phyloP scores from a whole-genome alignment of 2,888 invertebrate species.

The Tiliacea citrago region DNA sequence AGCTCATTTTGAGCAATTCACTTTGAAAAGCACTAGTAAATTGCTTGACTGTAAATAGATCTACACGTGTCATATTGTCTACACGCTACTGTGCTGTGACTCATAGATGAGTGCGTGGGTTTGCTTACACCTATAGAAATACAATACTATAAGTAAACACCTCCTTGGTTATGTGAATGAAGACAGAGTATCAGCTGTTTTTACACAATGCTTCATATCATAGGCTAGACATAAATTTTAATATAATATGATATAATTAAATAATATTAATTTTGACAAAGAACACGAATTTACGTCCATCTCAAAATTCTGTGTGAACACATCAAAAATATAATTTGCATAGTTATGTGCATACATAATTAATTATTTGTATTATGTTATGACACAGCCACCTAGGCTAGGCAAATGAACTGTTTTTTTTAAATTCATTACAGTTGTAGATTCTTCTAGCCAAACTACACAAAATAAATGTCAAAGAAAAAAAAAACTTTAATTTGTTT shows the following conservation, averaged over 20 bases:
- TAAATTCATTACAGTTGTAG: background rate
- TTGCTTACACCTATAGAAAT: constrained; percentile 42
- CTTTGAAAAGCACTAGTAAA: constrained; percentile 5
- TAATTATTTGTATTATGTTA: background rate
- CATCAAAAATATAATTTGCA: background rate
- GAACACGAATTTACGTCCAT: background rate
- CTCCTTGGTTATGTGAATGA: background rate
- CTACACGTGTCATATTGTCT: constrained; percentile 4
- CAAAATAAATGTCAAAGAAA: background rate
- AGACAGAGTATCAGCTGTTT: constrained; percentile 13
- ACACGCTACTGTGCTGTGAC: constrained; percentile 28
- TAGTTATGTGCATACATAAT: background rate
- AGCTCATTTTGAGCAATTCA: background rate
- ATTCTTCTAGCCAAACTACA: background rate
- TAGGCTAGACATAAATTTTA: background rate
- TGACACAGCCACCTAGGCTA: background rate
- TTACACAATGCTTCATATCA: background rate
- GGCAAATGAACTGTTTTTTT: background rate
- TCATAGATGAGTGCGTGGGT: constrained; percentile 23
- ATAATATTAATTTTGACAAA: no score
- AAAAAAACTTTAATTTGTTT: background rate
- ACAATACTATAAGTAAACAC: constrained; percentile 21
- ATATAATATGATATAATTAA: no score
- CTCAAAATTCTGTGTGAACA: background rate
- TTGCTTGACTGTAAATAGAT: constrained; percentile 7